Evolutionary conservation across 2,797 vertebrate genomes (phyloP), one percentile per base, ranked within the genome.

Genomic region (Phoeniculus purpureus): DNA sequence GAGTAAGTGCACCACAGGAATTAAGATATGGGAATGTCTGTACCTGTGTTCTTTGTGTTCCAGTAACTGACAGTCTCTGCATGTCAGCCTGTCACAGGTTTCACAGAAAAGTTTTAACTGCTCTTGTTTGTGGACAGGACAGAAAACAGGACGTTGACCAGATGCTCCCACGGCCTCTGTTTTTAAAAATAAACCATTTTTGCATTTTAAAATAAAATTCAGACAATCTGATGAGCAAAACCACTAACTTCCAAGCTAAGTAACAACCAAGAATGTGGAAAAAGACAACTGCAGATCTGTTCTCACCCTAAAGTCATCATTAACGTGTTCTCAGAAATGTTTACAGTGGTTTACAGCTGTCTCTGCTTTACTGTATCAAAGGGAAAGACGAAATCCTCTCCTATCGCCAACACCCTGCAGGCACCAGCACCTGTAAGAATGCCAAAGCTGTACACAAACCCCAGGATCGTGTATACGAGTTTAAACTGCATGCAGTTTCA

Each of bases 21-120:
- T 79, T 47, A 60, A 94, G 70, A 88, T 15, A 95, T 10, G 79
- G 89, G 50, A 87, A 93, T 72, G 54, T 85, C 34, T 70, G 88
- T 98, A 99, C 99, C 99, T 99, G 98, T 99, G 99, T 95, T 99
- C 99, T 95, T 99, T 99, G 98, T 99, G 99, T 61, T 99, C 99
- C 96, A 98, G 97, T 86, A 99, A 97, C 96, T 99, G 99, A 92
- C 99, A 99, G 97, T 99, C 99, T 96, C 99, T 97, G 97, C 99
- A 99, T 34, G 99, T 99, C 96, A 99, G 97, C 81, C 98, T 99
- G 97, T 99, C 99, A 93, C 99, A 99, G 22, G 99, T 99, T 97
- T 99, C 99, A 97, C 99, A 99, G 97, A 99, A 99, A 87, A 99
- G 98, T 97, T 99, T 99, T 94, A 99, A 97, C 4, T 99, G 98